A percentile compares a stretch with the other conserved stretches of the same genome.
Conservation (phyloP, 1,140 invertebrate genomes). For the Polypedilum pembai region DNA sequence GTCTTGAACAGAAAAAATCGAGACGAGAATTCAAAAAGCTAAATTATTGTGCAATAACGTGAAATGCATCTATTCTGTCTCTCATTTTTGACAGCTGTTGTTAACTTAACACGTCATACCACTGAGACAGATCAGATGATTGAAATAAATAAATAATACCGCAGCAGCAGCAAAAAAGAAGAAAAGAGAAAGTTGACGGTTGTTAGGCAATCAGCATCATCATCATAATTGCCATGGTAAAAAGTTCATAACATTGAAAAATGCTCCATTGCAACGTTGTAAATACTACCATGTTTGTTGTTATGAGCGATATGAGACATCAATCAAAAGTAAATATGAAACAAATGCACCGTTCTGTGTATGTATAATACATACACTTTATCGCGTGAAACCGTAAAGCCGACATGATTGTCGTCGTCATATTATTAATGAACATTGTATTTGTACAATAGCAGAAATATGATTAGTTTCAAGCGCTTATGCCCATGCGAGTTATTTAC, state of each 20-base stretch:
- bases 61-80: background rate
- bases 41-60: background rate
- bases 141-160: background rate
- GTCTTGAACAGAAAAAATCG: no score
- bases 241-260: conserved; percentile 1
- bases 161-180: background rate
- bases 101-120: background rate
- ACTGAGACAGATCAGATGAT: background rate
- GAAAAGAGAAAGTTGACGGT: conserved; percentile 14
- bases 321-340: background rate
- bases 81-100: conserved; percentile 9
- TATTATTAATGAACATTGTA: no score
- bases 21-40: no score
- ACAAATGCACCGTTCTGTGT: background rate
- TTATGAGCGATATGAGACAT: background rate
- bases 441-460: no score
- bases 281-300: background rate
- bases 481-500: background rate
- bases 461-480: no score
- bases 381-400: no score
- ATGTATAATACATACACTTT: background rate
- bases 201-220: conserved; percentile 17
- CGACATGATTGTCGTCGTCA: no score
- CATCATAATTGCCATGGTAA: background rate
- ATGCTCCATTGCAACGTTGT: background rate